These are phyloP conservation scores for Muscina levida DNA, from an alignment of 2,888 invertebrate genomes.

Conservation along the genomic window DNA sequence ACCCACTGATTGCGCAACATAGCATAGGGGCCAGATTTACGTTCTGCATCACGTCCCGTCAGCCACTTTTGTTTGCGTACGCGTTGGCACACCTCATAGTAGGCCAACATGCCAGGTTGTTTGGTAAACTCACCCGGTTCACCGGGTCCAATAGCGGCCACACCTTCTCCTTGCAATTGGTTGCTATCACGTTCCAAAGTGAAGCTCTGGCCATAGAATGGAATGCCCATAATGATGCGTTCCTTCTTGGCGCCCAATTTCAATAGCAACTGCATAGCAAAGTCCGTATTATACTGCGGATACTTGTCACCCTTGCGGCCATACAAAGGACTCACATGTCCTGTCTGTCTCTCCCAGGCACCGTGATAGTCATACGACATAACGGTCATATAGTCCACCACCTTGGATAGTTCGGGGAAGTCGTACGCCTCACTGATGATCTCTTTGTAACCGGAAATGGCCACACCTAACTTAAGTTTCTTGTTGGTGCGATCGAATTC, in stretches of 20 bases:
- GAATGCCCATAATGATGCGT: conserved; percentile 89
- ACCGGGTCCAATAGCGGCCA: conserved; percentile 87
- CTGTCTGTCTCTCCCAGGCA: conserved; percentile 90
- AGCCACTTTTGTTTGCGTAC: conserved; percentile 86
- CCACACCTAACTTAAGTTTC: conserved; percentile 88
- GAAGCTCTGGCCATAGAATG: conserved; percentile 94
- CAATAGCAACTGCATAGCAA: conserved; percentile 88
- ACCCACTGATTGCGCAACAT: conserved; percentile 92
- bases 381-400: conserved; percentile 89
- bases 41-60: conserved; percentile 83
- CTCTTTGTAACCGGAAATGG: conserved; percentile 94
- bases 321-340: conserved; percentile 90
- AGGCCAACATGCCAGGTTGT: conserved; percentile 93
- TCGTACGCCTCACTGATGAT: conserved; percentile 94
- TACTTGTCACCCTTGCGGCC: conserved; percentile 84
- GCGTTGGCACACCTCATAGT: conserved; percentile 90
- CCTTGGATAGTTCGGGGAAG: conserved; percentile 84
- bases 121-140: conserved; percentile 89
- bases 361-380: conserved; percentile 96
- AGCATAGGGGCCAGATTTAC: conserved; percentile 85
- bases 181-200: conserved; percentile 81
- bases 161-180: conserved; percentile 82
- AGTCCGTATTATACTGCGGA: conserved; percentile 90
- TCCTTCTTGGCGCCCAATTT: conserved; percentile 87
- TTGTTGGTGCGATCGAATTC: conserved; percentile 75